A percentile compares a stretch with the other conserved stretches of the same genome.
Evolutionary conservation across 2,113 vertebrate genomes (phyloP).

Genomic region (Macheiramphus alcinus): DNA sequence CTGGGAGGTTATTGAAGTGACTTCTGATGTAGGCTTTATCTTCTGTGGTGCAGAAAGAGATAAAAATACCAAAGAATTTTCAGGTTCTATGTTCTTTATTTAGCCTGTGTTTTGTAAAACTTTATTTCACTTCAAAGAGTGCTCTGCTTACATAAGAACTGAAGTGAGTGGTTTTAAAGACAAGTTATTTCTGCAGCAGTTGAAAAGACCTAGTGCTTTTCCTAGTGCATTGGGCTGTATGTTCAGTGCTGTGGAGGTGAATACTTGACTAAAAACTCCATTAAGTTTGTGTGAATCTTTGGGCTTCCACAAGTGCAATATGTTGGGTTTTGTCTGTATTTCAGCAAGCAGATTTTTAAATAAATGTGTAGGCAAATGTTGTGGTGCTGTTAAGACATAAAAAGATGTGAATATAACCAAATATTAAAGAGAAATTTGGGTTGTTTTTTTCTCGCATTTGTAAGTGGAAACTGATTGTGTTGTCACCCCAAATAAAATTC

Average conservation of each 20-base stretch:
- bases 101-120: neutral
- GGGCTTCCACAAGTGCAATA: neutral
- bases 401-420: neutral
- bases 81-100: slow-evolving; percentile 6
- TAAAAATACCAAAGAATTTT: neutral
- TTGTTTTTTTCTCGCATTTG: accelerated
- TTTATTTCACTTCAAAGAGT: neutral
- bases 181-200: neutral
- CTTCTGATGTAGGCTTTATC: neutral
- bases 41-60: neutral
- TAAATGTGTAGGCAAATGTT: neutral
- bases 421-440: neutral
- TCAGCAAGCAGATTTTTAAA: neutral
- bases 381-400: neutral
- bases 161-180: neutral
- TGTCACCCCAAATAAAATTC: neutral
- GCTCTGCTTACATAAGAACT: neutral
- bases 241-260: neutral
- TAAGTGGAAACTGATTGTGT: neutral
- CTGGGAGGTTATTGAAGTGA: neutral
- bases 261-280: neutral
- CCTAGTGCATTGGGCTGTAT: accelerated
- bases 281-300: neutral
- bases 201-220: neutral
- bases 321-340: neutral